Percentiles rank a stretch among this genome's conserved stretches.
phyloP scores from a whole-genome alignment of 2,113 vertebrate species.

The Oreotragus oreotragus region DNA sequence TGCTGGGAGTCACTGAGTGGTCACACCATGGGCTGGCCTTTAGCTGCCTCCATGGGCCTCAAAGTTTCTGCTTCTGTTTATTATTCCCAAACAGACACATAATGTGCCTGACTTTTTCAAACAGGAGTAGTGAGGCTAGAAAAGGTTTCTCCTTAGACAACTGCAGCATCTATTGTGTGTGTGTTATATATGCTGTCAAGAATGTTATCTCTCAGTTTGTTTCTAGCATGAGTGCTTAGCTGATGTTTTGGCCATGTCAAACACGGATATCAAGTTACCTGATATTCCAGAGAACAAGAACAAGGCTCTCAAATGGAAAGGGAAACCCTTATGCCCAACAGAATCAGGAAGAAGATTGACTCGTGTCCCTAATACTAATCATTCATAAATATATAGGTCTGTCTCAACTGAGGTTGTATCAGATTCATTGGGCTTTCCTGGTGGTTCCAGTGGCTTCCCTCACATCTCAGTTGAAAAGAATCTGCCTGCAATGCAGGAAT shows the following conservation, averaged over 20 bases:
- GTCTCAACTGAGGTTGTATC: neutral
- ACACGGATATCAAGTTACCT: conserved; percentile 90
- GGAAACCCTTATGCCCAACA: conserved; percentile 91
- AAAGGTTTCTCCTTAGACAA: conserved; percentile 87
- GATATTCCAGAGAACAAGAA: conserved; percentile 95
- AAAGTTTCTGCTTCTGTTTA: conserved; percentile 79
- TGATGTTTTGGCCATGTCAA: conserved; percentile 90
- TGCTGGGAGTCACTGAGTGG: neutral
- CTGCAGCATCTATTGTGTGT: conserved; percentile 79
- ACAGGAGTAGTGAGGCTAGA: conserved; percentile 83
- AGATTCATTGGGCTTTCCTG: neutral
- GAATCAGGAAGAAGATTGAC: conserved; percentile 83
- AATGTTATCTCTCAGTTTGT: conserved; percentile 89
- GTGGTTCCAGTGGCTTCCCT: neutral
- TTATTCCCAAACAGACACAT: conserved; percentile 85
- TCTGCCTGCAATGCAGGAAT: neutral
- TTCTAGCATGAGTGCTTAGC: conserved; percentile 91
- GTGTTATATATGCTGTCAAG: conserved; percentile 87
- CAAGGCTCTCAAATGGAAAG: conserved; percentile 93
- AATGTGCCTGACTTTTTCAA: conserved; percentile 88
- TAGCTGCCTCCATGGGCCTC: neutral
- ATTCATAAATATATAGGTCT: neutral
- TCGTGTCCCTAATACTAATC: neutral
- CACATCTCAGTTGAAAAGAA: neutral
- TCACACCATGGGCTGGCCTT: neutral